These are phyloP conservation scores for Ormyrus nitidulus DNA, from an alignment of 2,888 invertebrate genomes.

Conservation along the genomic window DNA sequence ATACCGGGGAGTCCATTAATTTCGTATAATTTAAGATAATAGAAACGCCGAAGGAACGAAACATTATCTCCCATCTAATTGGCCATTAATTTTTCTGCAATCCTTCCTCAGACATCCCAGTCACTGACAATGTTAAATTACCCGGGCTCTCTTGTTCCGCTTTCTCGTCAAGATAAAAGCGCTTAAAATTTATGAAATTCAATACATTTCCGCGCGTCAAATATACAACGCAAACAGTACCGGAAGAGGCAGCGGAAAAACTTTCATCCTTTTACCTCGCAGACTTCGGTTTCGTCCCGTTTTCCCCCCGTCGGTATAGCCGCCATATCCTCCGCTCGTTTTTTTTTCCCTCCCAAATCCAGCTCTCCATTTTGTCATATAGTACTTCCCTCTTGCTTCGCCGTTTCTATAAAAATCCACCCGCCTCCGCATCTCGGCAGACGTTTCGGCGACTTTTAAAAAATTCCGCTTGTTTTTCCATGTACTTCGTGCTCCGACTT, in stretches of 20 bases:
- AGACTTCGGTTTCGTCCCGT: neutral
- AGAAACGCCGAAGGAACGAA: neutral
- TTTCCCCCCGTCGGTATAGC: neutral
- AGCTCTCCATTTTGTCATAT: neutral
- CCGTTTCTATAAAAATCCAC: neutral
- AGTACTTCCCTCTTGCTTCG: neutral
- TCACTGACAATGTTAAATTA: constrained; percentile 9
- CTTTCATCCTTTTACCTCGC: constrained; percentile 6
- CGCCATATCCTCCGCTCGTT: neutral
- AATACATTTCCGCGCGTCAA: neutral
- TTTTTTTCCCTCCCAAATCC: neutral
- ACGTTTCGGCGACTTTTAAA: too few relatives aligned
- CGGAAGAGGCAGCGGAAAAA: neutral
- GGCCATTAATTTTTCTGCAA: constrained; percentile 4
- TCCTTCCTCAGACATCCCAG: neutral
- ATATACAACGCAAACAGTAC: neutral
- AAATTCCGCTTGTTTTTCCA: too few relatives aligned
- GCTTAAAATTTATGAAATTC: constrained; percentile 20
- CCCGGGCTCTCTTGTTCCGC: neutral
- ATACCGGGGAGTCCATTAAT: neutral
- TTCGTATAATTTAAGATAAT: constrained; percentile 9
- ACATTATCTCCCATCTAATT: neutral
- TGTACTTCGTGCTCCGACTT: neutral
- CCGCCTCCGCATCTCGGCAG: too few relatives aligned
- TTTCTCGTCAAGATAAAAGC: neutral